Percentiles rank a stretch among this genome's conserved stretches.
Conservation (phyloP, 2,113 vertebrate genomes). For the Takifugu flavidus region DNA sequence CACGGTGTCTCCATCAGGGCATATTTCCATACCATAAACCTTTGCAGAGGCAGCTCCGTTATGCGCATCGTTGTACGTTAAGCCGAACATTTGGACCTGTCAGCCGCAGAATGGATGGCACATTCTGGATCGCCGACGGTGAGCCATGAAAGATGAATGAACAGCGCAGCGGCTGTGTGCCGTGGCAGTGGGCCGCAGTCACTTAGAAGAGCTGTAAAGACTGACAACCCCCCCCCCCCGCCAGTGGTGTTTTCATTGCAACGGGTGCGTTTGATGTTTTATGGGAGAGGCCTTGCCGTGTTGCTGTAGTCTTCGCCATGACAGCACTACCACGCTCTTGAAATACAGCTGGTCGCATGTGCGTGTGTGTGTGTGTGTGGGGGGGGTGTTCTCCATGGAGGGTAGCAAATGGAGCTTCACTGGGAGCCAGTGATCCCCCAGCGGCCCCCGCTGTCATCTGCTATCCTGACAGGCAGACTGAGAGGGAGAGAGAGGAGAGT, state of each 20-base stretch:
- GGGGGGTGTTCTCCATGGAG: slow-evolving; percentile 37
- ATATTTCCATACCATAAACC: slow-evolving; percentile 11
- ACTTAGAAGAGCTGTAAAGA: slow-evolving; percentile 47
- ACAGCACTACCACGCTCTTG: slow-evolving; percentile 53
- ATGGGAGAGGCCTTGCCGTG: slow-evolving; percentile 49
- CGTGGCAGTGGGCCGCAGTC: slow-evolving; percentile 35
- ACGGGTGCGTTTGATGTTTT: slow-evolving; percentile 57
- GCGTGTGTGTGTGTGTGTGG: background rate
- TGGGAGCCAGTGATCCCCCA: slow-evolving; percentile 35
- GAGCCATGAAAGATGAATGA: slow-evolving; percentile 46
- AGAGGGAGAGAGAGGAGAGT: slow-evolving; percentile 36
- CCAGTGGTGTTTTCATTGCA: slow-evolving; percentile 49
- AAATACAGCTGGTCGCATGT: slow-evolving; percentile 53
- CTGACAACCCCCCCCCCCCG: slow-evolving; percentile 50
- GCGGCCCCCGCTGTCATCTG: slow-evolving; percentile 53
- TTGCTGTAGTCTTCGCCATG: slow-evolving; percentile 44
- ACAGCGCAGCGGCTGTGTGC: slow-evolving; percentile 8
- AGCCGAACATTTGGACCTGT: slow-evolving; percentile 37
- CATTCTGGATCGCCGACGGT: slow-evolving; percentile 29
- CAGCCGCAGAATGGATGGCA: slow-evolving; percentile 47
- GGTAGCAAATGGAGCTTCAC: slow-evolving; percentile 63
- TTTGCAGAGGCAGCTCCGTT: slow-evolving; percentile 35
- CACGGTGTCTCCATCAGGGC: background rate
- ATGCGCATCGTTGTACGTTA: slow-evolving; percentile 16
- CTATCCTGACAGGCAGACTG: slow-evolving; percentile 55